Conservation (phyloP, 1,140 invertebrate genomes). For the Helicoverpa zea region DNA sequence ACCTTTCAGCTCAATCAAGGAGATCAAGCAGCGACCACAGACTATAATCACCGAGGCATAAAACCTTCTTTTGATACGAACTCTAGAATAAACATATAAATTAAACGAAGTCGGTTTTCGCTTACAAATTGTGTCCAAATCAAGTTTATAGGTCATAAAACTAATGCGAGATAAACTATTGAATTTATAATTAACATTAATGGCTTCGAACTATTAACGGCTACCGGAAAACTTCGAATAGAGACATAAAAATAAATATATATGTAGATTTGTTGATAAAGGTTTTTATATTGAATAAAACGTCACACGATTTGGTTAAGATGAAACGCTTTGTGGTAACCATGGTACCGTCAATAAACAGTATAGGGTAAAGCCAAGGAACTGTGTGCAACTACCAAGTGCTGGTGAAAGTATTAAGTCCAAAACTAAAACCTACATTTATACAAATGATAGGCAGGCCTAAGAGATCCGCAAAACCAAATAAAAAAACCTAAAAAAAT, state of each 20-base stretch:
- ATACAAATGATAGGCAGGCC: too few relatives aligned
- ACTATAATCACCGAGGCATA: conserved; percentile 27
- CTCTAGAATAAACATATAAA: conserved; percentile 60
- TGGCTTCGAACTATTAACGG: conserved; percentile 80
- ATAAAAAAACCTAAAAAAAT: too few relatives aligned
- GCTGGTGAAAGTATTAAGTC: too few relatives aligned
- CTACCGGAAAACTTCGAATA: conserved; percentile 82
- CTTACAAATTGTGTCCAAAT: conserved; percentile 77
- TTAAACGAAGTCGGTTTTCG: conserved; percentile 57
- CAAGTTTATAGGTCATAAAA: conserved; percentile 78
- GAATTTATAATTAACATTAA: conserved; percentile 83
- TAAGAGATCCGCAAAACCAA: too few relatives aligned
- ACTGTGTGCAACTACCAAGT: too few relatives aligned
- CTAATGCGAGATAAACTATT: conserved; percentile 74
- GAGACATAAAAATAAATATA: conserved; percentile 85
- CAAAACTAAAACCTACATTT: too few relatives aligned
- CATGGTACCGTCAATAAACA: too few relatives aligned
- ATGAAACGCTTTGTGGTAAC: conserved; percentile 44
- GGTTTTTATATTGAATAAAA: conserved; percentile 80
- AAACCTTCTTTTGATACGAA: conserved; percentile 6
- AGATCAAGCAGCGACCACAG: not conserved
- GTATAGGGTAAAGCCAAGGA: too few relatives aligned
- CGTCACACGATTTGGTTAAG: conserved; percentile 69
- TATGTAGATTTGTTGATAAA: conserved; percentile 81
- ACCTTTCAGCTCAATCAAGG: not conserved